Percentiles rank a stretch among this genome's conserved stretches.
These are phyloP conservation scores for Acrocephalus kingi DNA, from an alignment of 2,113 vertebrate genomes.

Conservation along the genomic window DNA sequence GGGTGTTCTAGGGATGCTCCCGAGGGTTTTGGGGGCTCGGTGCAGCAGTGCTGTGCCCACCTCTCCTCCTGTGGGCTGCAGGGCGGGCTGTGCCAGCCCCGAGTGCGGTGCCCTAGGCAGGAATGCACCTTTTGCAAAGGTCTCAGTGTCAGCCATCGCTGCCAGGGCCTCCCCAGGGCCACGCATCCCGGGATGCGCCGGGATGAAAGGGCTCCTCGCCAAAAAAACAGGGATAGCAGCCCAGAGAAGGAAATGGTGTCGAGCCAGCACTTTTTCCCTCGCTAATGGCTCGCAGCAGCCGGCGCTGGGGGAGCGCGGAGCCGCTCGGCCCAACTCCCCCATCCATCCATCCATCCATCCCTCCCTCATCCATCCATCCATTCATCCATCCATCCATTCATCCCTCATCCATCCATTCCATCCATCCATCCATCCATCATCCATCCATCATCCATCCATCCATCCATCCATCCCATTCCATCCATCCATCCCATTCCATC, in stretches of 20 bases:
- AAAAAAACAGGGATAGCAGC: background rate
- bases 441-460: too few relatives aligned
- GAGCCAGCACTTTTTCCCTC: accelerated
- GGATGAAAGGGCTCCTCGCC: background rate
- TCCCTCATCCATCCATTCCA: too few relatives aligned
- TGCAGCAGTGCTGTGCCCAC: background rate
- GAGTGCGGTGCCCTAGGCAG: background rate
- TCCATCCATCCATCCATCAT: too few relatives aligned
- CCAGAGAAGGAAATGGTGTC: accelerated
- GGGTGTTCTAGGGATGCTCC: background rate
- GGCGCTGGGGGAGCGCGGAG: background rate
- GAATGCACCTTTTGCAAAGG: background rate
- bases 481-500: too few relatives aligned
- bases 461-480: too few relatives aligned
- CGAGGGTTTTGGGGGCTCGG: background rate
- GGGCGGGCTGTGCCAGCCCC: background rate
- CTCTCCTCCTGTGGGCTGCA: background rate
- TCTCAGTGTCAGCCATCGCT: accelerated
- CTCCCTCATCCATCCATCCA: too few relatives aligned
- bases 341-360: too few relatives aligned
- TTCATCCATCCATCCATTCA: too few relatives aligned
- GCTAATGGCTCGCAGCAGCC: accelerated
- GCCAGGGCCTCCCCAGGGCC: accelerated
- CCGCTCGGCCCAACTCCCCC: background rate
- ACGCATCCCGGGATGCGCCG: background rate